Conservation (phyloP, 2,113 vertebrate genomes). For the Mobula hypostoma region DNA sequence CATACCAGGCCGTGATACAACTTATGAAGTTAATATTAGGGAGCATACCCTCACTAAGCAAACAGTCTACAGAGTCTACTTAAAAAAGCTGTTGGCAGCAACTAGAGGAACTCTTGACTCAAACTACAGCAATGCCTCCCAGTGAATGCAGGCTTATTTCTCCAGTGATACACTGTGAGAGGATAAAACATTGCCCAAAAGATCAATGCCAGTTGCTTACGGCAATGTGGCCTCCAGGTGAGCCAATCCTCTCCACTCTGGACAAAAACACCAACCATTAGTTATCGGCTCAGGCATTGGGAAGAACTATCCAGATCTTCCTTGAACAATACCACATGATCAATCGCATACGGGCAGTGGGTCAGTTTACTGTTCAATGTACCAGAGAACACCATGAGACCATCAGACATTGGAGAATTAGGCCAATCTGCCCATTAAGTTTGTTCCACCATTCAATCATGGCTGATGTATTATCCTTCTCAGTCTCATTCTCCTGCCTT, state of each 20-base stretch:
- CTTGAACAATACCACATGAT: not conserved
- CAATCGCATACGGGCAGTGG: not conserved
- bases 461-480: too few relatives aligned
- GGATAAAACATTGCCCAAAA: not conserved
- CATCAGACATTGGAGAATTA: too few relatives aligned
- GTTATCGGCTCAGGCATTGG: not conserved
- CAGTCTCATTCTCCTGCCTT: too few relatives aligned
- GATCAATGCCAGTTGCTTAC: not conserved
- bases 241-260: not conserved
- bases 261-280: not conserved
- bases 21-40: too few relatives aligned
- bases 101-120: not conserved
- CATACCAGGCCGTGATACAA: too few relatives aligned
- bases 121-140: not conserved
- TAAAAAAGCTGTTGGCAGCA: not conserved
- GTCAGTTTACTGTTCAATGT: not conserved
- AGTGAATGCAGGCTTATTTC: not conserved
- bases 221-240: not conserved
- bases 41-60: not conserved
- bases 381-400: too few relatives aligned
- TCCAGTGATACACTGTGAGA: not conserved
- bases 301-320: not conserved
- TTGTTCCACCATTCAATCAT: too few relatives aligned
- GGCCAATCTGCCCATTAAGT: too few relatives aligned
- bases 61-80: not conserved